These are phyloP conservation scores for Sarotherodon lohbergeri DNA, from an alignment of 2,113 vertebrate genomes.

Conservation along the genomic window DNA sequence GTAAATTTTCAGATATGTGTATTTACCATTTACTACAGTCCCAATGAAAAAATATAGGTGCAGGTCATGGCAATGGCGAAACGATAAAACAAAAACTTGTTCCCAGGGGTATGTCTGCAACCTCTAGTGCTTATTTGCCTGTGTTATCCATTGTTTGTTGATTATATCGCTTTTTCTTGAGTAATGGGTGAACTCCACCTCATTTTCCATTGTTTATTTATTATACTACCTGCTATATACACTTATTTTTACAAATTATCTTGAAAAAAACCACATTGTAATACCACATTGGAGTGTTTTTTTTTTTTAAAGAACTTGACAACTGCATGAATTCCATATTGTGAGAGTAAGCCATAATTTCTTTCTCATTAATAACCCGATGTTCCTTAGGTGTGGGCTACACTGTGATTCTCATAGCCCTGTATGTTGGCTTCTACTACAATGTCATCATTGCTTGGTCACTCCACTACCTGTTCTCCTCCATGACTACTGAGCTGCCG, in stretches of 20 bases:
- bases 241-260: background rate
- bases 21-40: background rate
- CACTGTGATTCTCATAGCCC: constrained; percentile 93
- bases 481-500: constrained; percentile 85
- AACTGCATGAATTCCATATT: background rate
- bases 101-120: background rate
- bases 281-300: background rate
- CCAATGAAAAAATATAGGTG: background rate
- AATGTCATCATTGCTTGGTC: constrained; percentile 99
- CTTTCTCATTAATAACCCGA: background rate
- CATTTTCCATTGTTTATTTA: background rate
- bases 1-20: background rate
- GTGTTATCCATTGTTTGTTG: background rate
- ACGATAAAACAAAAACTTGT: background rate
- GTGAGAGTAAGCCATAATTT: background rate
- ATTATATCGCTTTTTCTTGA: background rate
- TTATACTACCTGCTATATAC: background rate
- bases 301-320: background rate
- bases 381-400: constrained; percentile 87
- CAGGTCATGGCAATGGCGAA: background rate
- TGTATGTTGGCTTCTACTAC: constrained; percentile 99
- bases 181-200: background rate
- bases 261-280: background rate
- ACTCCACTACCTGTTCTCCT: constrained; percentile 92
- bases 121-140: accelerated